Percentiles rank a stretch among this genome's conserved stretches.
Evolutionary conservation across 1,140 invertebrate genomes (phyloP).

Genomic region (Mactra quadrangularis): DNA sequence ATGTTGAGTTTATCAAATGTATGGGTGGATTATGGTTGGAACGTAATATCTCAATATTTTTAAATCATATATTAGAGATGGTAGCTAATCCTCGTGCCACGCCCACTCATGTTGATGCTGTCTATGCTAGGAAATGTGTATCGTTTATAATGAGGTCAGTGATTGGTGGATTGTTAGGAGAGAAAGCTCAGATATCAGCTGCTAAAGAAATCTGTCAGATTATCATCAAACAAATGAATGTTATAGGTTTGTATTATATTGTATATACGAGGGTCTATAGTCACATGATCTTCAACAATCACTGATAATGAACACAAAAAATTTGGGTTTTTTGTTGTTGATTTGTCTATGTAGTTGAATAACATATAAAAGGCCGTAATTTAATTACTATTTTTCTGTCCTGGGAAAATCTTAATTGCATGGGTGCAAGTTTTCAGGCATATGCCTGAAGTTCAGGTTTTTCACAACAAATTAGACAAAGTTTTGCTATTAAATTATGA

Average conservation of each 20-base stretch:
- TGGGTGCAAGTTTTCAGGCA: too few species aligned
- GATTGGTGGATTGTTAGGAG: conserved; percentile 96
- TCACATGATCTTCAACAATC: too few species aligned
- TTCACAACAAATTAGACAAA: too few species aligned
- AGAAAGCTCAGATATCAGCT: conserved; percentile 96
- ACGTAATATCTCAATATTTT: conserved; percentile 92
- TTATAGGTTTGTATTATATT: conserved; percentile 75
- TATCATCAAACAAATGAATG: conserved; percentile 96
- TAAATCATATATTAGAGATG: conserved; percentile 95
- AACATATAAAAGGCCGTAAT: too few species aligned
- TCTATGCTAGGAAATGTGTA: conserved; percentile 98
- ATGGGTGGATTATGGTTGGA: conserved; percentile 98
- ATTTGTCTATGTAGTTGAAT: too few species aligned
- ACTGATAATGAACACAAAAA: too few species aligned
- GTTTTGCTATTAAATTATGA: too few species aligned
- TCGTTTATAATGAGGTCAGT: conserved; percentile 96
- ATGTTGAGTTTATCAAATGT: conserved; percentile 96
- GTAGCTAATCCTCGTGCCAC: conserved; percentile 95
- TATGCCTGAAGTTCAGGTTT: too few species aligned
- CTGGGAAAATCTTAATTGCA: too few species aligned
- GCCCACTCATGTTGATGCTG: conserved; percentile 97
- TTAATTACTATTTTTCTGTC: too few species aligned
- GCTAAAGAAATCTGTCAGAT: conserved; percentile 97
- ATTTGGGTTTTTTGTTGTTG: too few species aligned
- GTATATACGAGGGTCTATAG: too few species aligned